Conservation (phyloP, 2,113 vertebrate species). For the Melanostigma gelatinosum region DNA sequence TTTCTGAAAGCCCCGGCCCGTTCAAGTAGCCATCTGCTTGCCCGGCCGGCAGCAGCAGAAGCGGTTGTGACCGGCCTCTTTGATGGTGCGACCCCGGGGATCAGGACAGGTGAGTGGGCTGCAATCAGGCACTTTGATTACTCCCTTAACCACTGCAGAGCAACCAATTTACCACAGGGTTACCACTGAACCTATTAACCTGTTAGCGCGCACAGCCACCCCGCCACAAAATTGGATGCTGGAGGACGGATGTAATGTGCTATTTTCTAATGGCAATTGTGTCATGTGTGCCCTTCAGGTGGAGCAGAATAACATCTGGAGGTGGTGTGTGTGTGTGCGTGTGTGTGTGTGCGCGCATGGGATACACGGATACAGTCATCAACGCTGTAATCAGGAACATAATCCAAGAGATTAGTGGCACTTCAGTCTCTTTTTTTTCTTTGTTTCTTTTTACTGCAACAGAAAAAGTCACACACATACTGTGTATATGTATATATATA, state of each 20-base stretch:
- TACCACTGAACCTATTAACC: slow-evolving; percentile 69
- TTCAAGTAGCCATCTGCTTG: slow-evolving; percentile 67
- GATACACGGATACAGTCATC: slow-evolving; percentile 2
- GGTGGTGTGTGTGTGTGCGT: background rate
- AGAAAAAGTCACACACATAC: slow-evolving; percentile 39
- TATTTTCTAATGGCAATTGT: slow-evolving; percentile 53
- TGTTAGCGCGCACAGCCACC: slow-evolving; percentile 29
- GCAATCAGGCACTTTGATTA: slow-evolving; percentile 72
- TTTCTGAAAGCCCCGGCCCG: slow-evolving; percentile 18
- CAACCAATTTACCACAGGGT: slow-evolving; percentile 62
- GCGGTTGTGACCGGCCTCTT: slow-evolving; percentile 12
- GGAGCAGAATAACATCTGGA: slow-evolving; percentile 20
- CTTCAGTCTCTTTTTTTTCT: background rate
- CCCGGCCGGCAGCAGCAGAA: slow-evolving; percentile 18
- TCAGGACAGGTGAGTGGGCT: slow-evolving; percentile 62
- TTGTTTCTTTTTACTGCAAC: slow-evolving; percentile 27
- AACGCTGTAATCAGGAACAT: slow-evolving; percentile 27
- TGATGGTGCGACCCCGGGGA: slow-evolving; percentile 57
- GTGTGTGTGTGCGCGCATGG: background rate
- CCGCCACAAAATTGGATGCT: slow-evolving; percentile 59
- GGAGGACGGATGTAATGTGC: slow-evolving; percentile 51
- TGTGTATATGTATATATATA: no score
- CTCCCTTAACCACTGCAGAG: slow-evolving; percentile 67
- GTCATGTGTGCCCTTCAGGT: slow-evolving; percentile 41
- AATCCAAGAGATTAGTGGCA: slow-evolving; percentile 9